These are phyloP conservation scores for Hydrotaea diabolus DNA, from an alignment of 2,888 invertebrate species.

Conservation along the genomic window DNA sequence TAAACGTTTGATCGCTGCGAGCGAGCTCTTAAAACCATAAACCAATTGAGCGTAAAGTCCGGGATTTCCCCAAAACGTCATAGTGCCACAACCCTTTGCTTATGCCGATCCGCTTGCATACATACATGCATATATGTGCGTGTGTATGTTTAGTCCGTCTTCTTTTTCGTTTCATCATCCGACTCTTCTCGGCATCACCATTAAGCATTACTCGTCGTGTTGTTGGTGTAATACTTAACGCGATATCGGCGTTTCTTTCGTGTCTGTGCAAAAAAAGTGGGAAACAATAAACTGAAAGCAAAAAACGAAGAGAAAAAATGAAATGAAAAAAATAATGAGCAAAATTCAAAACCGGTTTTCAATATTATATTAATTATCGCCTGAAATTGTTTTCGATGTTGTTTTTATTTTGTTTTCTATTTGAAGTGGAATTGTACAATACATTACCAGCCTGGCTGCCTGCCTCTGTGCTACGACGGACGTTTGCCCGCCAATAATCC, in stretches of 20 bases:
- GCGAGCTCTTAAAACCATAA: not conserved
- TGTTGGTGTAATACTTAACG: not conserved
- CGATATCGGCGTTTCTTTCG: constrained; percentile 1
- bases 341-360: constrained; percentile 51
- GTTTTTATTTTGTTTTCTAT: constrained; percentile 41
- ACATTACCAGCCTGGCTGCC: too few relatives aligned
- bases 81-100: not conserved
- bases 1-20: constrained; percentile 8
- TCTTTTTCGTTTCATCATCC: not conserved
- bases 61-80: constrained; percentile 60
- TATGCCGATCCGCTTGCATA: not conserved
- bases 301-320: constrained; percentile 1
- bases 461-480: too few relatives aligned
- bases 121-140: not conserved
- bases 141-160: not conserved
- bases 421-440: constrained; percentile 40
- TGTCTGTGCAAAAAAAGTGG: constrained; percentile 21
- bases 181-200: not conserved
- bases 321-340: constrained; percentile 30
- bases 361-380: constrained; percentile 47
- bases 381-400: constrained; percentile 30
- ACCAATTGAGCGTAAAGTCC: not conserved
- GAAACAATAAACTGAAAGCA: constrained; percentile 4
- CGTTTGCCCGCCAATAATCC: not conserved
- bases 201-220: constrained; percentile 1